These are phyloP conservation scores for Picathartes gymnocephalus DNA, from an alignment of 2,113 vertebrate genomes.

Conservation along the genomic window DNA sequence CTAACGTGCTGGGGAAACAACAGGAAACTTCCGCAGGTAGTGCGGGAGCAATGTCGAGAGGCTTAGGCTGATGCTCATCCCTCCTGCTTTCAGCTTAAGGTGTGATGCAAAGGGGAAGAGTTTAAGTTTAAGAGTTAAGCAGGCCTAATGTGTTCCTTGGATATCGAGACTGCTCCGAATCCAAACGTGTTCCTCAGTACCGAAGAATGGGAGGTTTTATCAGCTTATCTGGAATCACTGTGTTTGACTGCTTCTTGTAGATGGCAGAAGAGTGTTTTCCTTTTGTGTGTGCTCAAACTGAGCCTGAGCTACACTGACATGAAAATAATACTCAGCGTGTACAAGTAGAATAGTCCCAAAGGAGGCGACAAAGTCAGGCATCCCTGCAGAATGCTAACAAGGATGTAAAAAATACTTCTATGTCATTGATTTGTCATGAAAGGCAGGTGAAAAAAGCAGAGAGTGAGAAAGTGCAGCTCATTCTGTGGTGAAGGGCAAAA, in stretches of 20 bases:
- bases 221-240: background rate
- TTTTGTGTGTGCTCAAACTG: background rate
- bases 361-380: background rate
- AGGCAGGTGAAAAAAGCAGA: background rate
- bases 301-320: background rate
- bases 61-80: background rate
- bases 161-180: background rate
- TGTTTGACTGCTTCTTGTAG: background rate
- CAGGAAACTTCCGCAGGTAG: background rate
- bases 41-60: background rate
- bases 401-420: background rate
- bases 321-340: background rate
- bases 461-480: background rate
- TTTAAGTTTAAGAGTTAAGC: background rate
- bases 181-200: background rate
- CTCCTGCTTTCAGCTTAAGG: background rate
- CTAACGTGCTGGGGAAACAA: background rate
- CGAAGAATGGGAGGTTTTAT: background rate
- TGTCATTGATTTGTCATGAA: background rate
- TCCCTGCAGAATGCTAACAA: background rate
- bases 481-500: conserved; percentile 4
- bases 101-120: background rate
- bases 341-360: background rate
- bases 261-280: background rate
- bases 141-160: background rate